Percentiles rank a stretch among this genome's conserved stretches.
Evolutionary conservation across 2,797 vertebrate genomes (phyloP).

Genomic region (Gobionotothen gibberifrons): DNA sequence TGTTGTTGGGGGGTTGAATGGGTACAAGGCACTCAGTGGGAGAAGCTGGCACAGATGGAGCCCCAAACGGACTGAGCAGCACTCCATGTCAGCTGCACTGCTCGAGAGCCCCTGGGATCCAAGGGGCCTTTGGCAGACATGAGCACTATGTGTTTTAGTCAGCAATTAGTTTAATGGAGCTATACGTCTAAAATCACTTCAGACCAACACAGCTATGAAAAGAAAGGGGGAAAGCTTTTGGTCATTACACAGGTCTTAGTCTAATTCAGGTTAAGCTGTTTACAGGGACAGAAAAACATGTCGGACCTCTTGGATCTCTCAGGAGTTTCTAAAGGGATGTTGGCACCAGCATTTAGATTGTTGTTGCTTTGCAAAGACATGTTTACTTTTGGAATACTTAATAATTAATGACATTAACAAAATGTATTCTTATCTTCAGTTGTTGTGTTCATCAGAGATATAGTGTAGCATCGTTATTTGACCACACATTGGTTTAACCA

Average conservation of each 20-base stretch:
- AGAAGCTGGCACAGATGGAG: conserved; percentile 80
- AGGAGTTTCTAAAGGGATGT: conserved; percentile 21
- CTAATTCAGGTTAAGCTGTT: conserved; percentile 45
- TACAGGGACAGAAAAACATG: conserved; percentile 26
- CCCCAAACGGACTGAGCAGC: conserved; percentile 67
- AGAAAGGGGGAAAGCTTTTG: conserved; percentile 39
- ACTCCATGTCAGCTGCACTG: conserved; percentile 77
- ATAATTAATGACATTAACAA: not conserved
- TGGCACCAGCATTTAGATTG: conserved; percentile 3
- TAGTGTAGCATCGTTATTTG: not conserved
- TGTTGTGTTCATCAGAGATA: not conserved
- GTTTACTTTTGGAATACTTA: not conserved
- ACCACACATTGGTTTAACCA: not conserved
- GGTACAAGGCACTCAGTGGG: conserved; percentile 67
- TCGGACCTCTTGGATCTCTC: conserved; percentile 24
- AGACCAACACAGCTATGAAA: conserved; percentile 49
- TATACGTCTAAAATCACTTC: conserved; percentile 74
- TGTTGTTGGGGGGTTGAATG: conserved; percentile 19
- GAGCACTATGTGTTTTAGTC: conserved; percentile 64
- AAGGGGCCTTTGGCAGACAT: conserved; percentile 67
- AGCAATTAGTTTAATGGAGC: conserved; percentile 76
- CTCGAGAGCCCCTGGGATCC: conserved; percentile 73
- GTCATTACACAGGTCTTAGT: conserved; percentile 34
- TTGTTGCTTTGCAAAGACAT: not conserved
- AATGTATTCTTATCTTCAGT: not conserved